Base-by-base conservation (phyloP, 2,113 vertebrate genomes). In the Tautogolabrus adspersus region DNA sequence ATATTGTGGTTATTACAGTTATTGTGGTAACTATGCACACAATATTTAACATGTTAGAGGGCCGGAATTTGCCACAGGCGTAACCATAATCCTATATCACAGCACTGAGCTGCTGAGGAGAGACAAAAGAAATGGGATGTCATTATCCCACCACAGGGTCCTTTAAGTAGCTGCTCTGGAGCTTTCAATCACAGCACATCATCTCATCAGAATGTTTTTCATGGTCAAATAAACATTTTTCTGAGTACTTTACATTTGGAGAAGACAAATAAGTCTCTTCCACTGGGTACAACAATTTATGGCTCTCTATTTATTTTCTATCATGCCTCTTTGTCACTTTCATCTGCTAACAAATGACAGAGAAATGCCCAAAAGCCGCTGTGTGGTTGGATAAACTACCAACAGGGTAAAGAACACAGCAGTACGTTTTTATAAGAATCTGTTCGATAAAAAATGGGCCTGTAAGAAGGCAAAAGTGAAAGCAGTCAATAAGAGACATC, bases 1-100 rank as follows among this genome's bases (percentile, higher is more conserved):
- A 74, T 74, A 77, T 56, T 44, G 51, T 16, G 61, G 55, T 62
- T 83, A 69, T 66, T 54, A 70, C 40, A 62, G 69, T 71, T 81
- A 73, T 26, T 74, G 57, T 66, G 69, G 72, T 58, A 16, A 30
- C 15, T 22, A 37, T 26, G 55, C 26, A 15, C 34, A 52, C 42
- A 46, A 68, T 59, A 75, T 72, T 72, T 58, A 58, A 47, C 42
- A 72, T 44, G 23, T 23, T 30, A 8, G 34, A 40, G 46, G 34
- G 26, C 42, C 59, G 26, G 18, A 52, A 16, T 64, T 59, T 64
- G 44, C 63, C 72, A 47, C 77, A 72, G 67, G 54, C 57, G 15
- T 58, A 30, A 73, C 63, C 63, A 59, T 42, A 21, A 63, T 58
- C 37, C 30, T 67, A 54, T 21, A 71, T 66, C 66, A 62, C 6